Conservation (phyloP, 2,797 vertebrate genomes). For the Pseudomugil tenellus region DNA sequence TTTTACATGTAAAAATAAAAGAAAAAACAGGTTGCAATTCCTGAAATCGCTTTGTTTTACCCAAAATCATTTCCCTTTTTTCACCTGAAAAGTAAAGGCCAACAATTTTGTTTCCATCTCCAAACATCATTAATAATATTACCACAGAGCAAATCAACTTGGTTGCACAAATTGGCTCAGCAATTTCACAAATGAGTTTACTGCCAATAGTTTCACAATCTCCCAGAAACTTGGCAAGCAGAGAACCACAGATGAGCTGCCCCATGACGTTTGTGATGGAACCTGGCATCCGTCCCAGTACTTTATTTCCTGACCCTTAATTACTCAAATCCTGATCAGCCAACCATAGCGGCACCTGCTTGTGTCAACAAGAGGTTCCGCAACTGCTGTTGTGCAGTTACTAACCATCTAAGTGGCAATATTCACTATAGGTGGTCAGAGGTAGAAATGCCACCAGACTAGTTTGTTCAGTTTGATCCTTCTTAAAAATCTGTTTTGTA, state of each 20-base stretch:
- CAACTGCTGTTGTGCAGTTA: slow-evolving; percentile 15
- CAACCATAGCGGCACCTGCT: slow-evolving; percentile 35
- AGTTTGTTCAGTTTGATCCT: background rate
- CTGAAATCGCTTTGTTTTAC: no score
- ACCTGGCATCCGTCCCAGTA: slow-evolving; percentile 16
- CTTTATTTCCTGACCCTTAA: slow-evolving; percentile 19
- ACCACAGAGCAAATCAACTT: background rate
- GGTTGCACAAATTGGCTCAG: slow-evolving; percentile 13
- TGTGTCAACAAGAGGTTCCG: slow-evolving; percentile 38
- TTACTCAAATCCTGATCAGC: slow-evolving; percentile 29
- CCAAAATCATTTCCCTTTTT: no score
- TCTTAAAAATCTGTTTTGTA: no score
- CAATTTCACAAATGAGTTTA: slow-evolving; percentile 17
- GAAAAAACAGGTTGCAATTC: no score
- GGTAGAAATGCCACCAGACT: background rate
- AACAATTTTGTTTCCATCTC: background rate
- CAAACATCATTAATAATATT: background rate
- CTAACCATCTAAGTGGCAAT: slow-evolving; percentile 10
- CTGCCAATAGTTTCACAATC: slow-evolving; percentile 19
- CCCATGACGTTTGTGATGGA: slow-evolving; percentile 25
- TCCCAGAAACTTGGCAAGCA: slow-evolving; percentile 23
- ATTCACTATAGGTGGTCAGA: background rate
- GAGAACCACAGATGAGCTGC: slow-evolving; percentile 12
- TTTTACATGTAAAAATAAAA: no score
- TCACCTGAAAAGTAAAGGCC: background rate